Percentiles rank a stretch among this genome's conserved stretches.
Evolutionary conservation across 2,113 vertebrate species (phyloP).

Genomic region (Mirounga angustirostris): DNA sequence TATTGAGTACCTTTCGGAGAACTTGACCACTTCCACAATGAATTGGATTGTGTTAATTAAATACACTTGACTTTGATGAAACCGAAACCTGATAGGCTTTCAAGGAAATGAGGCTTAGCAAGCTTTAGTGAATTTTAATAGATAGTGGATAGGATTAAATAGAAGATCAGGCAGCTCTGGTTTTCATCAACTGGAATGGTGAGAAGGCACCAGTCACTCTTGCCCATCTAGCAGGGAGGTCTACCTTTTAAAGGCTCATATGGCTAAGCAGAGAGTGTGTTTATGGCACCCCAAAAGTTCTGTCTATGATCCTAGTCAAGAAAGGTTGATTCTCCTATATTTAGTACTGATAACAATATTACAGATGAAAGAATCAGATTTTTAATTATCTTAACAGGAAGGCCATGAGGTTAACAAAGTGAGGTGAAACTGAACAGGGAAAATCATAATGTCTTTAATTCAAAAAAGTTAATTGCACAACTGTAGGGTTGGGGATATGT

Average conservation of each 20-base stretch:
- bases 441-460: background rate
- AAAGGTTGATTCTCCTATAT: background rate
- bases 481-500: background rate
- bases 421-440: slow-evolving; percentile 26
- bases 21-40: slow-evolving; percentile 85
- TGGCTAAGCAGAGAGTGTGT: background rate
- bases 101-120: slow-evolving; percentile 82
- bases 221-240: background rate
- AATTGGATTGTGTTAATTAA: slow-evolving; percentile 84
- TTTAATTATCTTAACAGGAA: slow-evolving; percentile 38
- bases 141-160: slow-evolving; percentile 79
- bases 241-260: background rate
- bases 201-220: slow-evolving; percentile 1
- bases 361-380: slow-evolving; percentile 42
- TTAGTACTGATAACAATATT: background rate
- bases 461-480: slow-evolving; percentile 8
- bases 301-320: background rate
- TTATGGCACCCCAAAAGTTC: background rate
- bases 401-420: background rate
- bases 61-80: slow-evolving; percentile 83
- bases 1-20: slow-evolving; percentile 80
- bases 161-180: slow-evolving; percentile 71
- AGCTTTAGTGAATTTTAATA: slow-evolving; percentile 83
- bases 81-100: slow-evolving; percentile 78
- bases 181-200: slow-evolving; percentile 49